phyloP scores from a whole-genome alignment of 2,888 invertebrate genomes.

The Helleia helle region DNA sequence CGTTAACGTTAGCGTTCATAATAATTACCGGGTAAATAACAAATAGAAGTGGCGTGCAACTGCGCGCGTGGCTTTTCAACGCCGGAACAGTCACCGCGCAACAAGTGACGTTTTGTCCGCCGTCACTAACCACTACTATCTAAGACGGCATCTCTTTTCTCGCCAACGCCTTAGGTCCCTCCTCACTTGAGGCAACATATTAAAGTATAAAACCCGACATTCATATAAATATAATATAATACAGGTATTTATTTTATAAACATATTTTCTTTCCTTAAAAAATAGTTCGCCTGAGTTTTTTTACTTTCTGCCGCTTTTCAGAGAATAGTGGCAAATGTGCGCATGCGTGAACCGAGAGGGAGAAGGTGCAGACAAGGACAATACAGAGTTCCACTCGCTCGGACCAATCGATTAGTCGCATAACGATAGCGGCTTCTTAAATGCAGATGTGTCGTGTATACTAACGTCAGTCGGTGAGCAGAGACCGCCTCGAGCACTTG shows the following conservation, averaged over 20 bases:
- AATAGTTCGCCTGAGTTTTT: conserved; percentile 63
- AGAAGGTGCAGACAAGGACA: conserved; percentile 43
- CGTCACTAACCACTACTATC: conserved; percentile 34
- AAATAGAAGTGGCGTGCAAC: conserved; percentile 44
- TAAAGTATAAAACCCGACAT: not conserved
- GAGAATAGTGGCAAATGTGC: conserved; percentile 39
- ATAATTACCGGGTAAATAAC: conserved; percentile 50
- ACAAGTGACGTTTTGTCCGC: conserved; percentile 10
- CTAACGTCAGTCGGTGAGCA: conserved; percentile 66
- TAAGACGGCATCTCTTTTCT: conserved; percentile 33
- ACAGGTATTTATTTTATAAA: not conserved
- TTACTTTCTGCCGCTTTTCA: conserved; percentile 68
- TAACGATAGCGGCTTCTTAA: conserved; percentile 74
- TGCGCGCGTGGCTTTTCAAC: conserved; percentile 62
- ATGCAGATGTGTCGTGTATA: conserved; percentile 72
- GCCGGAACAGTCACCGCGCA: conserved; percentile 40
- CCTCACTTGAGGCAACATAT: not conserved
- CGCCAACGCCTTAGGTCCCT: conserved; percentile 8
- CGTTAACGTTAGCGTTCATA: conserved; percentile 28
- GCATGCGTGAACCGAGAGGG: conserved; percentile 56
- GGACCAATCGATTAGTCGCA: conserved; percentile 75
- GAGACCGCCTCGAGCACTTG: conserved; percentile 48
- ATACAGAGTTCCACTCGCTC: conserved; percentile 60
- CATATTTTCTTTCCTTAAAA: conserved; percentile 40
- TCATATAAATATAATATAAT: not conserved